Evolutionary conservation across 64 coral and sea anemone genomes (phyloP).

Genomic region (Montipora efflorescens): DNA sequence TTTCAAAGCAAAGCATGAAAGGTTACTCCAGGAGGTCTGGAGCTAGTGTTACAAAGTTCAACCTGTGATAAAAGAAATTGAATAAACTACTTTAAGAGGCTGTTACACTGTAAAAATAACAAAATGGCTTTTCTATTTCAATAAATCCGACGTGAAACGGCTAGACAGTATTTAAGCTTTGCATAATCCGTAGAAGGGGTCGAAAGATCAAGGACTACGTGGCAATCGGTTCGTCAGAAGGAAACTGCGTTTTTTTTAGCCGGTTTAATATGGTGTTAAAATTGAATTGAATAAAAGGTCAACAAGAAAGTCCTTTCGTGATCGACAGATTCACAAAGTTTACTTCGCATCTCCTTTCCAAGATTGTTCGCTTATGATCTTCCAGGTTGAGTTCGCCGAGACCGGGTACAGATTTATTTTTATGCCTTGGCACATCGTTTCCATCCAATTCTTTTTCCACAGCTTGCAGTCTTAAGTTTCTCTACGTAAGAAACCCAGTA

Average conservation of each 20-base stretch:
- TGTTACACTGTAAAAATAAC: not conserved
- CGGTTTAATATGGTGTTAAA: not conserved
- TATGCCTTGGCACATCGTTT: not conserved
- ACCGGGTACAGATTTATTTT: too few relatives aligned
- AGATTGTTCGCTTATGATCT: not conserved
- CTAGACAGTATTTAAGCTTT: too few relatives aligned
- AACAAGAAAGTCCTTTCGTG: not conserved
- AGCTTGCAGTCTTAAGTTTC: too few relatives aligned
- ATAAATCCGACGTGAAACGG: too few relatives aligned
- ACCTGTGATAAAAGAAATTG: too few relatives aligned
- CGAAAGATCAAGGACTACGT: not conserved
- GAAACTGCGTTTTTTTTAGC: not conserved
- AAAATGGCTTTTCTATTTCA: not conserved
- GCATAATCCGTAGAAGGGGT: not conserved
- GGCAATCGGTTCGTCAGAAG: not conserved
- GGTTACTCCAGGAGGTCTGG: not conserved
- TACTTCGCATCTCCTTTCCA: not conserved
- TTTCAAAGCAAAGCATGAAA: too few relatives aligned
- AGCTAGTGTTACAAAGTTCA: not conserved
- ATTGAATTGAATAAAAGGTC: not conserved
- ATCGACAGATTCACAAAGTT: not conserved
- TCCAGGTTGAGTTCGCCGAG: too few relatives aligned
- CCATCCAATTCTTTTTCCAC: not conserved
- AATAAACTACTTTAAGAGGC: not conserved
- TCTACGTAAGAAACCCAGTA: not conserved